Evolutionary conservation across 1,140 invertebrate genomes (phyloP).

Genomic region (Colletes latitarsis): DNA sequence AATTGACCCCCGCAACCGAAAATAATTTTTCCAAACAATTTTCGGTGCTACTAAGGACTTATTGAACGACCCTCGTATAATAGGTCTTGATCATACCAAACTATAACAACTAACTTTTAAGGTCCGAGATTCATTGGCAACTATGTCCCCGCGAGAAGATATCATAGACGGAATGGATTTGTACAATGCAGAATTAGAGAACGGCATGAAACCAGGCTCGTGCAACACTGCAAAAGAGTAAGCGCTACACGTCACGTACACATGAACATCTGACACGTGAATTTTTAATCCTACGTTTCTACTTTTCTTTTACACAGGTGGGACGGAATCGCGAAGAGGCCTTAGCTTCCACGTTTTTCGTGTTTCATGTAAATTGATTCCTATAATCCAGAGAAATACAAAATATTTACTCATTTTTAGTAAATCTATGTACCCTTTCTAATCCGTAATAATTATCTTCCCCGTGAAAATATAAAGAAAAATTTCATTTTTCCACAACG

Average conservation of each 20-base stretch:
- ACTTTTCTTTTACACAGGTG: conserved; percentile 12
- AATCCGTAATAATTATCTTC: too few relatives aligned
- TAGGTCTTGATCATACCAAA: too few relatives aligned
- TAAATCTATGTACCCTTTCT: too few relatives aligned
- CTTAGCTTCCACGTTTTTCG: too few relatives aligned
- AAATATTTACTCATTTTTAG: neutral
- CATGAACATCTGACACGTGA: too few relatives aligned
- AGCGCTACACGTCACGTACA: conserved; percentile 23
- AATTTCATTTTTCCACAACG: too few relatives aligned
- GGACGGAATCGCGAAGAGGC: neutral
- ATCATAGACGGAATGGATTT: conserved; percentile 63
- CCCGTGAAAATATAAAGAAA: too few relatives aligned
- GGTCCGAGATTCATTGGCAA: conserved; percentile 62
- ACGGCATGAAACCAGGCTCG: conserved; percentile 56
- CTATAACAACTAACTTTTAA: conserved; percentile 3
- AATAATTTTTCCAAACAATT: too few relatives aligned
- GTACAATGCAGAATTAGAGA: conserved; percentile 54
- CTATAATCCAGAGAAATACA: neutral
- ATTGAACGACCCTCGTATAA: too few relatives aligned
- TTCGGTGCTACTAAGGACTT: too few relatives aligned
- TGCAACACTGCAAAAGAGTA: conserved; percentile 72
- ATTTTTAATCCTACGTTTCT: neutral
- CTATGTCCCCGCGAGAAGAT: conserved; percentile 58
- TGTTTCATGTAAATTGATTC: neutral
- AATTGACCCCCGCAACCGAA: too few relatives aligned